Evolutionary conservation across 2,888 invertebrate genomes (phyloP).

Genomic region (Palloptera scutellata): DNA sequence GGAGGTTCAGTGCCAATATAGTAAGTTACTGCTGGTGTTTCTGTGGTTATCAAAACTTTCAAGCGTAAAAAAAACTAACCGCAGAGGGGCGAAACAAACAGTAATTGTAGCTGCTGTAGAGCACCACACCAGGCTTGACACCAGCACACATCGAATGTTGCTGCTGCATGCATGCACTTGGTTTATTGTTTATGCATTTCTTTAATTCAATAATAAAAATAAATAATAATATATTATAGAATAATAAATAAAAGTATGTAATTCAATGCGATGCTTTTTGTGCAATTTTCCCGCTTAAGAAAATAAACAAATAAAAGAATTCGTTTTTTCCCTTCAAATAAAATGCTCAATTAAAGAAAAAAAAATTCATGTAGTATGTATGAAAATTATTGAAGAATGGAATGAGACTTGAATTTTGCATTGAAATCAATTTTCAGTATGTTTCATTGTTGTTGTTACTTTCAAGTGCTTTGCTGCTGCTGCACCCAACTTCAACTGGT

Average conservation of each 20-base stretch:
- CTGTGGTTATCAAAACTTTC: too few species aligned
- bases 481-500: too few species aligned
- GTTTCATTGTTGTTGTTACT: too few species aligned
- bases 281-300: constrained; percentile 12
- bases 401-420: constrained; percentile 1
- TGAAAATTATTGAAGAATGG: constrained; percentile 1
- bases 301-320: constrained; percentile 9
- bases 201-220: constrained; percentile 5
- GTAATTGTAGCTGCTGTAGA: background rate
- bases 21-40: too few species aligned
- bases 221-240: constrained; percentile 6
- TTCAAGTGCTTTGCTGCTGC: too few species aligned
- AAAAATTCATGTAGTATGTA: too few species aligned
- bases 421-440: constrained; percentile 15
- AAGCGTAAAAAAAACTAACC: background rate
- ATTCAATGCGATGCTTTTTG: constrained; percentile 47
- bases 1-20: too few species aligned
- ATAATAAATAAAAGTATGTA: constrained; percentile 32
- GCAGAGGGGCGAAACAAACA: background rate
- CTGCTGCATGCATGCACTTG: constrained; percentile 2
- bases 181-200: constrained; percentile 6
- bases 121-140: background rate
- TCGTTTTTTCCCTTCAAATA: too few species aligned
- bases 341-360: too few species aligned
- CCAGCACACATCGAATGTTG: background rate